These are phyloP conservation scores for Asteroscopus sphinx DNA, from an alignment of 2,888 invertebrate genomes.

Conservation along the genomic window DNA sequence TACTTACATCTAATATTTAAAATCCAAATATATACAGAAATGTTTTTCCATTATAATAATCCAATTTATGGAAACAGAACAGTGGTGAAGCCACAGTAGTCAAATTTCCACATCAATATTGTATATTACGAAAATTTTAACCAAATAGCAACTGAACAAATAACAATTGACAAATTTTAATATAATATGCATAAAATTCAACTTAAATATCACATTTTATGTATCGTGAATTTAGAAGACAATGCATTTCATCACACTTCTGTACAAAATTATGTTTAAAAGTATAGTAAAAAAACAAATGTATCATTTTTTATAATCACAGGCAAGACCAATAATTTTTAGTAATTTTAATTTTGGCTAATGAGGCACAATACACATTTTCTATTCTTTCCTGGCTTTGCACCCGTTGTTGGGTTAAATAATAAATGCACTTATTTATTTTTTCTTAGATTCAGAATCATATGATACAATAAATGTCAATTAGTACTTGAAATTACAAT, in stretches of 20 bases:
- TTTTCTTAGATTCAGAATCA: too few relatives aligned
- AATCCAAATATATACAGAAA: constrained; percentile 86
- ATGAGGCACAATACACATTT: too few relatives aligned
- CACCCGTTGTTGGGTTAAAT: too few relatives aligned
- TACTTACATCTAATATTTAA: constrained; percentile 83
- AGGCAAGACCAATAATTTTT: too few relatives aligned
- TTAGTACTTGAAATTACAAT: too few relatives aligned
- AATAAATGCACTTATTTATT: too few relatives aligned
- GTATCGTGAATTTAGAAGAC: constrained; percentile 42
- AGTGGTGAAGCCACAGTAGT: constrained; percentile 52
- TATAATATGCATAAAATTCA: constrained; percentile 51
- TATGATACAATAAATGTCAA: too few relatives aligned
- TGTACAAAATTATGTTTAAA: constrained; percentile 23
- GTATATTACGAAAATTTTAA: constrained; percentile 37
- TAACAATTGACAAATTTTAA: constrained; percentile 50
- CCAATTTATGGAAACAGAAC: constrained; percentile 48
- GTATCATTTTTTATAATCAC: too few relatives aligned
- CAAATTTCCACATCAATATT: constrained; percentile 47
- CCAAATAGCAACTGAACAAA: constrained; percentile 49
- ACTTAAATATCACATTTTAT: constrained; percentile 65
- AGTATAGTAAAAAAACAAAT: too few relatives aligned
- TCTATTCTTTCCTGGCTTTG: too few relatives aligned
- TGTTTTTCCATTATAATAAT: constrained; percentile 59
- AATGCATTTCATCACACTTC: constrained; percentile 22
- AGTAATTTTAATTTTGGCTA: too few relatives aligned